These are phyloP conservation scores for Porites cylindrica DNA, from an alignment of 92 coral and sea anemone species.

Conservation along the genomic window DNA sequence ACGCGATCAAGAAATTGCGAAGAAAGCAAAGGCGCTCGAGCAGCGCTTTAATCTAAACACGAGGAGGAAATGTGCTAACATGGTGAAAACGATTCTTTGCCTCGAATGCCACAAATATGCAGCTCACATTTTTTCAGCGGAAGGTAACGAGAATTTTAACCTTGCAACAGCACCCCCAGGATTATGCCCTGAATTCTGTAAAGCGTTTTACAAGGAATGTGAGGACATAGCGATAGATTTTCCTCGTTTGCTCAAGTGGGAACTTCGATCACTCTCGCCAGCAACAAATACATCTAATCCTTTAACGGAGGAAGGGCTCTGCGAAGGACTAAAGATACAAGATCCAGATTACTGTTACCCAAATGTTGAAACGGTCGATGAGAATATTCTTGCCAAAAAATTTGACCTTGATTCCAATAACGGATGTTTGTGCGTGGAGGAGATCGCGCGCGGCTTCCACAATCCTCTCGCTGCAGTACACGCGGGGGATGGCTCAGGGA, in stretches of 20 bases:
- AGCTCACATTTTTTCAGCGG: slow-evolving; percentile 92
- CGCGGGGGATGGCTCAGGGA: slow-evolving; percentile 84
- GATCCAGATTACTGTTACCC: slow-evolving; percentile 90
- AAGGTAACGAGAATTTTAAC: slow-evolving; percentile 79
- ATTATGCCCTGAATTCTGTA: slow-evolving; percentile 66
- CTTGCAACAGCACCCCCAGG: slow-evolving; percentile 86
- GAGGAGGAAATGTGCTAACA: slow-evolving; percentile 62
- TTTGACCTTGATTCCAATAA: slow-evolving; percentile 58
- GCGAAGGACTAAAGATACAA: slow-evolving; percentile 55
- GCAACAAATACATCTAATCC: neutral
- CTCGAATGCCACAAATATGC: slow-evolving; percentile 93
- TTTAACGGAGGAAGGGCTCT: slow-evolving; percentile 50
- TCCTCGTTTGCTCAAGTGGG: slow-evolving; percentile 63
- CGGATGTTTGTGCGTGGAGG: slow-evolving; percentile 80
- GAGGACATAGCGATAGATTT: slow-evolving; percentile 56
- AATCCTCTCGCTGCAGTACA: slow-evolving; percentile 89
- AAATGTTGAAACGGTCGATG: slow-evolving; percentile 68
- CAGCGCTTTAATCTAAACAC: slow-evolving; percentile 50
- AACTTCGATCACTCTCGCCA: slow-evolving; percentile 33
- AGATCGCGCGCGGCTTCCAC: slow-evolving; percentile 77
- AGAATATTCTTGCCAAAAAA: slow-evolving; percentile 51
- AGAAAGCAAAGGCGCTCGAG: slow-evolving; percentile 42
- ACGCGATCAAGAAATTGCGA: slow-evolving; percentile 64
- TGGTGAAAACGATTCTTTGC: slow-evolving; percentile 80
- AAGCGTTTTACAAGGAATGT: slow-evolving; percentile 65